Percentiles rank a stretch among this genome's conserved stretches.
These are phyloP conservation scores for Maniola hyperantus DNA, from an alignment of 2,888 invertebrate genomes.

Conservation along the genomic window DNA sequence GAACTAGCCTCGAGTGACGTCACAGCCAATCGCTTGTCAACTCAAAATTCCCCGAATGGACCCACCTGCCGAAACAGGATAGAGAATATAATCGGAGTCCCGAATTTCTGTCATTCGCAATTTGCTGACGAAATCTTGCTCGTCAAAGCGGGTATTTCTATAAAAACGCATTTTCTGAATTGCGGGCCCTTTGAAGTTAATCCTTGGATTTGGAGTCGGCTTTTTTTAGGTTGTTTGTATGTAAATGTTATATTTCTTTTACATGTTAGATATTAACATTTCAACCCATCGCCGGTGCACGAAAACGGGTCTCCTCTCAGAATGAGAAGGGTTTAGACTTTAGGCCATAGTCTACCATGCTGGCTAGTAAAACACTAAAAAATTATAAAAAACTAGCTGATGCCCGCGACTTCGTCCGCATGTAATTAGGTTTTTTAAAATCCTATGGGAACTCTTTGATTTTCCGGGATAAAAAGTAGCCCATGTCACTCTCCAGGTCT, in stretches of 20 bases:
- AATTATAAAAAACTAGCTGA: too few relatives aligned
- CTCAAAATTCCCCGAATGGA: conserved; percentile 46
- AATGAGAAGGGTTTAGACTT: too few relatives aligned
- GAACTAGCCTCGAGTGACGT: not conserved
- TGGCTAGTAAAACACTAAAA: too few relatives aligned
- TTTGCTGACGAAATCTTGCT: conserved; percentile 70
- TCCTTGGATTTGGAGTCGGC: conserved; percentile 65
- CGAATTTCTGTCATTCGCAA: conserved; percentile 59
- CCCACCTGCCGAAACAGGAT: conserved; percentile 62
- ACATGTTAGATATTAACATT: too few relatives aligned
- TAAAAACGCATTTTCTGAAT: conserved; percentile 78
- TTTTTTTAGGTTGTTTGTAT: conserved; percentile 47
- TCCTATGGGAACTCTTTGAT: too few relatives aligned
- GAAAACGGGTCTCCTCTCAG: too few relatives aligned
- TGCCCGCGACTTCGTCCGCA: too few relatives aligned
- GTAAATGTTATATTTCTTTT: conserved; percentile 42
- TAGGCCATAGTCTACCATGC: too few relatives aligned
- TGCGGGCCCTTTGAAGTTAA: conserved; percentile 76
- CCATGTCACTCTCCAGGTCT: too few relatives aligned
- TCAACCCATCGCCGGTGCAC: too few relatives aligned
- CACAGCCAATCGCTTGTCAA: conserved; percentile 27
- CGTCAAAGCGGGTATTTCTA: conserved; percentile 72
- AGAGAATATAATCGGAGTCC: conserved; percentile 53
- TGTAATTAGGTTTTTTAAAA: too few relatives aligned
- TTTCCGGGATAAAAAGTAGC: too few relatives aligned